These are phyloP conservation scores for Tenthredo amoena DNA, from an alignment of 2,888 invertebrate species.

Conservation along the genomic window DNA sequence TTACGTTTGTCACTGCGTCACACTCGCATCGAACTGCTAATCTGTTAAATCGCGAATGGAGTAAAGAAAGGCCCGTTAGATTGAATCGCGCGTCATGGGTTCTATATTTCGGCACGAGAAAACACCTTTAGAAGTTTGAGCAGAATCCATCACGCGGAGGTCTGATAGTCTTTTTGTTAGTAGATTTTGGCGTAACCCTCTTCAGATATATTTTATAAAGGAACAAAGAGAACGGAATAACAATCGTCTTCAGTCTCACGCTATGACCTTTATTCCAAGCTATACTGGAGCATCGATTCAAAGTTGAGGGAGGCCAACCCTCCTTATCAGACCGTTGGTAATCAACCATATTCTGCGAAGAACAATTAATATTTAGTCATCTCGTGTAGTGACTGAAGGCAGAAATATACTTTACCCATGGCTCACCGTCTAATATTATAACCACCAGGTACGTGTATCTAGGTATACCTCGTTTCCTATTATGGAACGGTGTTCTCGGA, in stretches of 20 bases:
- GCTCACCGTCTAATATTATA: not conserved
- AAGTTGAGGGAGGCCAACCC: not conserved
- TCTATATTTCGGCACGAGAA: no score
- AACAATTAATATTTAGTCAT: constrained; percentile 18
- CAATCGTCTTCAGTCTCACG: constrained; percentile 1
- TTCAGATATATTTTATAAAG: not conserved
- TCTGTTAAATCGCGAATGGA: no score
- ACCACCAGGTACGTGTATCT: not conserved
- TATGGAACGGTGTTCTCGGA: constrained; percentile 14
- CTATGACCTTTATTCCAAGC: constrained; percentile 29
- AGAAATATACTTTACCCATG: constrained; percentile 2
- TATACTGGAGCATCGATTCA: constrained; percentile 3
- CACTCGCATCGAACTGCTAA: no score
- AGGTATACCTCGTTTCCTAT: not conserved
- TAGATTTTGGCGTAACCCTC: not conserved
- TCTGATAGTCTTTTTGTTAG: not conserved
- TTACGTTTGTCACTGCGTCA: no score
- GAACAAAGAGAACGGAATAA: not conserved
- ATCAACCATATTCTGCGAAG: constrained; percentile 28
- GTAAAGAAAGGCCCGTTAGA: no score
- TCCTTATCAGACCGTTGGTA: not conserved
- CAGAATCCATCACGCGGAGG: no score
- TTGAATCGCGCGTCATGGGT: no score
- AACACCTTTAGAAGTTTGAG: no score
- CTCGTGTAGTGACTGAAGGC: not conserved